Base-by-base conservation (phyloP, 2,797 vertebrate genomes). In the Characodon lateralis region DNA sequence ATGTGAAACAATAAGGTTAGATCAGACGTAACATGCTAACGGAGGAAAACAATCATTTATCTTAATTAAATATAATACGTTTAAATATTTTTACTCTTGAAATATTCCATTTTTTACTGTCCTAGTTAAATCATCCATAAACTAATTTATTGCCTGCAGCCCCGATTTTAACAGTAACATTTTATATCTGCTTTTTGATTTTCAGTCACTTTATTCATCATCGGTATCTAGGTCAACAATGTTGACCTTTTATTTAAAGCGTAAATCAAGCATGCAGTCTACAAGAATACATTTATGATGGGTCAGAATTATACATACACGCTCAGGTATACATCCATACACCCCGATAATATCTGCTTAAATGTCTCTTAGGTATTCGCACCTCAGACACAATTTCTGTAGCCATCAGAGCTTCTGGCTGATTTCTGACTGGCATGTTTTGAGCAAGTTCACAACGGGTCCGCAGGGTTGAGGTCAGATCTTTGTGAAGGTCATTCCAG, bases 101-200 rank as follows among this genome's bases (percentile, higher is more conserved):
- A 65, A 65, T 16, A 61, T 39, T 39, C 28, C 1, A 28, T 61
- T 31, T 18, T 7, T 65, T 65, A 63, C 6, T 22, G 16, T 65
- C 61, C 61, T 39, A 65, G 59, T 65, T 65, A 65, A 65, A 39
- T 65, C 61, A 39, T 65, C 31, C 9, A 65, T 8, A 20, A 22
- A 35, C 61, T 65, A 28, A 31, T 61, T 65, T 10, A 65, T 65
- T 65, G 61, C 61, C 35, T 65, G 61, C 31, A 65, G 61, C 61
- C 61, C 61, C 39, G 53, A 55, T n/a, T n/a, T 6, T 8, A n/a
- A n/a, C 22, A 13, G 20, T 2, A 53, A 5, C 22, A 53, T 6
- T 6, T 10, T 10, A 7, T 46, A 46, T 46, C 43, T 46, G 43
- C 43, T 46, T 46, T 46, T 46, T 46, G 43, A 46, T 46, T 46